Percentiles rank a stretch among this genome's conserved stretches.
phyloP scores from a whole-genome alignment of 2,888 invertebrate species.

The Aquatica leii region DNA sequence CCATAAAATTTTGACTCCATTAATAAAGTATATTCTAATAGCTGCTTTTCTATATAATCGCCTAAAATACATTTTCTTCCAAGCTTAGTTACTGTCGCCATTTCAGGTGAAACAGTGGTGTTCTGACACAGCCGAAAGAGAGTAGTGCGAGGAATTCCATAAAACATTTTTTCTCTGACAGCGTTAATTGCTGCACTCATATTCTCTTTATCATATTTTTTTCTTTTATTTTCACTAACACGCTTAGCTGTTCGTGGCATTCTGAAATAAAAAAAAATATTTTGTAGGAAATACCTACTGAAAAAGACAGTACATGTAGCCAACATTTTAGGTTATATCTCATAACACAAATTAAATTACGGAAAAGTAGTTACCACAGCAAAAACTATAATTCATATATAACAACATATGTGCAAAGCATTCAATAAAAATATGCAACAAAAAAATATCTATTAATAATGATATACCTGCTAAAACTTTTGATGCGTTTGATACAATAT shows the following conservation, averaged over 20 bases:
- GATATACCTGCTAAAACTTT: background rate
- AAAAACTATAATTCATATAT: background rate
- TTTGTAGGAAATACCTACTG: too few relatives aligned
- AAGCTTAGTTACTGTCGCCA: background rate
- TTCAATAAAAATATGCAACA: too few relatives aligned
- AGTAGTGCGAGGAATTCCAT: background rate
- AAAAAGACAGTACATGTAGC: background rate
- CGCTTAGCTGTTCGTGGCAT: background rate
- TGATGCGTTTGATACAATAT: too few relatives aligned
- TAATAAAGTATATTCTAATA: too few relatives aligned
- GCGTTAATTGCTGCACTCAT: background rate
- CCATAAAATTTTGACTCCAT: slow-evolving; percentile 9
- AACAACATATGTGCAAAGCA: background rate
- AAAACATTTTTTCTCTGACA: background rate
- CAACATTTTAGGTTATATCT: background rate
- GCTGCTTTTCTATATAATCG: too few relatives aligned
- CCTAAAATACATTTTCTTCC: too few relatives aligned
- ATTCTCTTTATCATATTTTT: background rate
- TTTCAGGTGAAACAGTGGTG: background rate
- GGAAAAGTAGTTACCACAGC: background rate
- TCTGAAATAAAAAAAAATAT: background rate
- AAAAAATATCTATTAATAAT: background rate
- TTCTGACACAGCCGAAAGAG: background rate
- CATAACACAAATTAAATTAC: background rate
- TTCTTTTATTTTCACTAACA: too few relatives aligned